phyloP scores from a whole-genome alignment of 2,888 invertebrate species.

The Drosophila kambysellisi region DNA sequence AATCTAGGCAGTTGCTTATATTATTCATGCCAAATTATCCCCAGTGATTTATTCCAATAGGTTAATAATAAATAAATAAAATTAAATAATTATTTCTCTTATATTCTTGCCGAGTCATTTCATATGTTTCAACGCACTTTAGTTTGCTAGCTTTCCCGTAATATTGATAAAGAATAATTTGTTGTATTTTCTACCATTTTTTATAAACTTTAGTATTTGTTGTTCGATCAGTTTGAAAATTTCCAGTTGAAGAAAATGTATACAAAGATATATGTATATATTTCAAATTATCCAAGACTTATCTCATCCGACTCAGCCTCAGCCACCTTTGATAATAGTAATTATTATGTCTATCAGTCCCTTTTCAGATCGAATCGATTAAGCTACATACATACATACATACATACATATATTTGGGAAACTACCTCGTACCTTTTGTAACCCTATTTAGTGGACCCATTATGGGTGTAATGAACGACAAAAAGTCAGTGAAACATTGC shows the following conservation, averaged over 20 bases:
- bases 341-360: background rate
- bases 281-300: background rate
- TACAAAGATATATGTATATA: background rate
- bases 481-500: constrained; percentile 24
- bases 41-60: background rate
- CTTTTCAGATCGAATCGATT: background rate
- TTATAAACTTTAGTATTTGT: background rate
- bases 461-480: constrained; percentile 6
- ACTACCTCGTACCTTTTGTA: background rate
- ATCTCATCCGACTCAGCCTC: background rate
- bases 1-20: background rate
- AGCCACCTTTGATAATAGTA: background rate
- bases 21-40: background rate
- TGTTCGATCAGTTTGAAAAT: background rate
- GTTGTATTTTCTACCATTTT: no score
- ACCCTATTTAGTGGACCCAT: background rate
- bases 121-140: no score
- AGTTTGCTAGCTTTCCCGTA: no score
- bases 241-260: background rate
- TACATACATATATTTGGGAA: background rate
- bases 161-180: background rate
- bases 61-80: background rate
- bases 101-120: background rate
- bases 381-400: no score
- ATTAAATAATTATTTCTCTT: background rate